Conservation (phyloP, 2,113 vertebrate species). For the Nestor notabilis region DNA sequence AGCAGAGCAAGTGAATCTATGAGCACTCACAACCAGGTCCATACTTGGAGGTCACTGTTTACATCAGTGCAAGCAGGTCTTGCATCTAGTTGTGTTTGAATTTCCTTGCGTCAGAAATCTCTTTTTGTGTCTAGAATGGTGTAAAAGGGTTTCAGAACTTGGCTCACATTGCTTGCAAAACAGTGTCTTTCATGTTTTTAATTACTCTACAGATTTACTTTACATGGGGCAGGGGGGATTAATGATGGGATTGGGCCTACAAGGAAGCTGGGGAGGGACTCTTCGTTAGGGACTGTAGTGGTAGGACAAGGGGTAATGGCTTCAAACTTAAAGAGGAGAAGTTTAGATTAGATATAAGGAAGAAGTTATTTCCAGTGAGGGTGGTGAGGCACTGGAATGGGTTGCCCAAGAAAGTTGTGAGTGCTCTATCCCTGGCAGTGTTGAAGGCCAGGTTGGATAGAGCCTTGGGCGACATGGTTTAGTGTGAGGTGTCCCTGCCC, state of each 20-base stretch:
- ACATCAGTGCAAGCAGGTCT: neutral
- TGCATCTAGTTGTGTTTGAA: neutral
- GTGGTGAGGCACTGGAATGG: neutral
- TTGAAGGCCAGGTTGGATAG: neutral
- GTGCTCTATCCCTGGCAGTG: neutral
- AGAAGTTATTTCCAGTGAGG: neutral
- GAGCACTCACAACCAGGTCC: neutral
- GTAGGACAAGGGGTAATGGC: neutral
- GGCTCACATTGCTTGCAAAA: neutral
- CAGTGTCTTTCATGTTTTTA: neutral
- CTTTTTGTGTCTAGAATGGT: neutral
- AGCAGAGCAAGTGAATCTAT: neutral
- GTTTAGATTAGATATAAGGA: neutral
- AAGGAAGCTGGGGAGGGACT: neutral
- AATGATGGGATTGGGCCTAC: neutral
- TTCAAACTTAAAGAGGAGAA: neutral
- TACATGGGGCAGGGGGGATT: neutral
- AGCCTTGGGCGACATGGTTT: neutral
- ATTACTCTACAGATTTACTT: neutral
- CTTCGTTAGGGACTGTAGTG: neutral
- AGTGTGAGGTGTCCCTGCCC: neutral
- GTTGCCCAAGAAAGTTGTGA: neutral
- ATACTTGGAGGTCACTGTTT: neutral
- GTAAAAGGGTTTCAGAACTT: neutral
- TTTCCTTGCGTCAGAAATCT: neutral